Percentiles rank a stretch among this genome's conserved stretches.
Conservation (phyloP, 1,140 invertebrate genomes). For the Lamellibrachia luymesi region DNA sequence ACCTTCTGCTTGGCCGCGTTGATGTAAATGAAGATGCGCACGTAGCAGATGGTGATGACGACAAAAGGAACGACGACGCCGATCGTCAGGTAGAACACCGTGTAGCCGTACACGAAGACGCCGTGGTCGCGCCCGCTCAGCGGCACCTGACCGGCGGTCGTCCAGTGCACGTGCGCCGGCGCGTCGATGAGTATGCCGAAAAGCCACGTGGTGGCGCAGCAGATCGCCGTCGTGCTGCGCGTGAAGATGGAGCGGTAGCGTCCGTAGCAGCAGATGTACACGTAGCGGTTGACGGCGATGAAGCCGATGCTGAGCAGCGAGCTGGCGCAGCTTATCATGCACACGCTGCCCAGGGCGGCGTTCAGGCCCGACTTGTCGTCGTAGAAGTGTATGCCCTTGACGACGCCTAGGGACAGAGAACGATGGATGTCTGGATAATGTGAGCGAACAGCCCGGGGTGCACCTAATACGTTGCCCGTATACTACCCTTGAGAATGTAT, state of each 20-base stretch:
- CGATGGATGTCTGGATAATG: too few relatives aligned
- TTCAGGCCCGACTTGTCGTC: constrained; percentile 40
- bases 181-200: constrained; percentile 27
- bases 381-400: constrained; percentile 48
- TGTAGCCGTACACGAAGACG: constrained; percentile 24
- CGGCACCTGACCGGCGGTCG: constrained; percentile 26
- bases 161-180: constrained; percentile 25
- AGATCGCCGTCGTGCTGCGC: neutral
- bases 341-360: constrained; percentile 42
- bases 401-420: constrained; percentile 35
- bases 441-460: too few relatives aligned
- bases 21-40: constrained; percentile 16
- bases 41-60: constrained; percentile 21
- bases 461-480: too few relatives aligned
- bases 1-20: constrained; percentile 13
- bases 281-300: constrained; percentile 46
- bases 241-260: constrained; percentile 11
- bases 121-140: constrained; percentile 25
- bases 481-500: too few relatives aligned
- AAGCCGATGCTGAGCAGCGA: constrained; percentile 48
- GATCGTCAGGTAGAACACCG: constrained; percentile 28
- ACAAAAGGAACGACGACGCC: constrained; percentile 8
- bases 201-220: constrained; percentile 26
- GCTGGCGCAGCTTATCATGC: constrained; percentile 50
- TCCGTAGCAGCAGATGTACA: constrained; percentile 45